These are phyloP conservation scores for Arctopsyche grandis DNA, from an alignment of 1,140 invertebrate species.

Conservation along the genomic window DNA sequence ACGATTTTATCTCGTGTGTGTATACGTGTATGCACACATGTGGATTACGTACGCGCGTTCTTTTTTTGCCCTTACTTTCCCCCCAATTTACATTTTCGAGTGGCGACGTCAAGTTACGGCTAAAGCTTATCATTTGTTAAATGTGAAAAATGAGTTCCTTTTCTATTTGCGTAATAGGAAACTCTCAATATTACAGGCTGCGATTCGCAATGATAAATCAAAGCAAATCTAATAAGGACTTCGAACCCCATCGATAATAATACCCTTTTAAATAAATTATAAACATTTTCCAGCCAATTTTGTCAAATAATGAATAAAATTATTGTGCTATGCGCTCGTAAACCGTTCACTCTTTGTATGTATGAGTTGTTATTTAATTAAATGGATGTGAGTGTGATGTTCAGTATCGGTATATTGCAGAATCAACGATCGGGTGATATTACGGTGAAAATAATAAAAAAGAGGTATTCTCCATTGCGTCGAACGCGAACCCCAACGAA, in stretches of 20 bases:
- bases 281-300: too few relatives aligned
- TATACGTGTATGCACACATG: slow-evolving; percentile 2
- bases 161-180: slow-evolving; percentile 38
- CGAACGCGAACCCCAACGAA: slow-evolving; percentile 20
- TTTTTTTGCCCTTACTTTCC: slow-evolving; percentile 26
- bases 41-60: slow-evolving; percentile 27
- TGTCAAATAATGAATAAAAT: too few relatives aligned
- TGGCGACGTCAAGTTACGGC: slow-evolving; percentile 41
- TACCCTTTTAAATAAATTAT: too few relatives aligned
- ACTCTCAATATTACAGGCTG: not conserved
- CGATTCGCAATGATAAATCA: slow-evolving; percentile 12
- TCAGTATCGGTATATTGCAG: not conserved
- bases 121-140: slow-evolving; percentile 49
- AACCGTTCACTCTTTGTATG: too few relatives aligned
- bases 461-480: slow-evolving; percentile 16
- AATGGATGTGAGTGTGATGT: not conserved
- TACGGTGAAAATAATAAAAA: not conserved
- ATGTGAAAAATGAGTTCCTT: slow-evolving; percentile 53
- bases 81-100: slow-evolving; percentile 48
- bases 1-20: slow-evolving; percentile 45
- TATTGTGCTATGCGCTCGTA: too few relatives aligned
- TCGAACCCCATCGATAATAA: not conserved
- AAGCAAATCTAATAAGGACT: slow-evolving; percentile 1
- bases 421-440: not conserved
- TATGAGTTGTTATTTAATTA: too few relatives aligned